These are phyloP conservation scores for Climacteris rufus DNA, from an alignment of 2,113 vertebrate genomes.

Conservation along the genomic window DNA sequence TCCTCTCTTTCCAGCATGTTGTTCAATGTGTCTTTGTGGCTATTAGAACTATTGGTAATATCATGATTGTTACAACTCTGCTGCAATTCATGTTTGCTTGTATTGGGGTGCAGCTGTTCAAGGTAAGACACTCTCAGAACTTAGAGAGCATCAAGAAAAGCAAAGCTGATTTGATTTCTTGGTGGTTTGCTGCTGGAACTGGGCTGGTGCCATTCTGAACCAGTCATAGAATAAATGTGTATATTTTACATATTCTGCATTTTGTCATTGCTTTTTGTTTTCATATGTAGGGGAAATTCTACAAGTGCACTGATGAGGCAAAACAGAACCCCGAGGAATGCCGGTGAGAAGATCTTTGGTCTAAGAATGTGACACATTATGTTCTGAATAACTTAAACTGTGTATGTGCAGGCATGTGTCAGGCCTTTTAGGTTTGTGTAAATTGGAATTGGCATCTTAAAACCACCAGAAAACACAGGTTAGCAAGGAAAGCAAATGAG, in stretches of 20 bases:
- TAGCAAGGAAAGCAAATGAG: not conserved
- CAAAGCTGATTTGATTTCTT: not conserved
- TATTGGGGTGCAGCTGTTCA: slow-evolving; percentile 97
- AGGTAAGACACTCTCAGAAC: slow-evolving; percentile 74
- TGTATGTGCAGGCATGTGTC: not conserved
- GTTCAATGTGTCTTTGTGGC: slow-evolving; percentile 99
- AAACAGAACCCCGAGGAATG: slow-evolving; percentile 91
- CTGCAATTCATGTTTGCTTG: slow-evolving; percentile 99
- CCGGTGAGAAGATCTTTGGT: slow-evolving; percentile 76
- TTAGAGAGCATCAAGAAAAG: not conserved
- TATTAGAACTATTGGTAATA: slow-evolving; percentile 97
- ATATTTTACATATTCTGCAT: not conserved
- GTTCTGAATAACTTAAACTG: not conserved
- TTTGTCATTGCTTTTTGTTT: slow-evolving; percentile 44
- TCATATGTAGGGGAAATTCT: slow-evolving; percentile 89
- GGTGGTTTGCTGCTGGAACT: not conserved
- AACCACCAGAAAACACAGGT: not conserved
- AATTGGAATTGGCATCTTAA: not conserved
- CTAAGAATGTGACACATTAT: not conserved
- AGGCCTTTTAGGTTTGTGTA: not conserved
- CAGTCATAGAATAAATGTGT: not conserved
- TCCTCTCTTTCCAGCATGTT: slow-evolving; percentile 81
- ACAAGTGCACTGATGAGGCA: slow-evolving; percentile 94
- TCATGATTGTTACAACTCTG: slow-evolving; percentile 98
- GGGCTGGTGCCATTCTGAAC: not conserved